phyloP scores from a whole-genome alignment of 2,888 invertebrate species.

The Lamproptera curius region DNA sequence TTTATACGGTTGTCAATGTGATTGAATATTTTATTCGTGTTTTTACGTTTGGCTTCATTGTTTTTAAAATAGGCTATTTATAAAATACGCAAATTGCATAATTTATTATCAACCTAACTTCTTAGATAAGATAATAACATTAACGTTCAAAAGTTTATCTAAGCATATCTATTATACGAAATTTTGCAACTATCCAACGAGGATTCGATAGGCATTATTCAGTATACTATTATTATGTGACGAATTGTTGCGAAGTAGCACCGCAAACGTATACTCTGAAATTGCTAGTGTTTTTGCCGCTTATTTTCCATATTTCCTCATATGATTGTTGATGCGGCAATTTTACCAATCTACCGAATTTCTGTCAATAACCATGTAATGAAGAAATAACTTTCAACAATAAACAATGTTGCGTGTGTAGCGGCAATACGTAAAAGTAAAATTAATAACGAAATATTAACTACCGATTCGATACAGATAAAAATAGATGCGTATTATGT shows the following conservation, averaged over 20 bases:
- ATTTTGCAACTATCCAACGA: too few relatives aligned
- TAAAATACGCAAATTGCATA: too few relatives aligned
- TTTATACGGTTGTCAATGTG: too few relatives aligned
- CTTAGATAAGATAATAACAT: too few relatives aligned
- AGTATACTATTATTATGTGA: too few relatives aligned
- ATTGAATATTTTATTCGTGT: too few relatives aligned
- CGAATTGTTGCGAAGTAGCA: slow-evolving; percentile 7
- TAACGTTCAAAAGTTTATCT: too few relatives aligned
- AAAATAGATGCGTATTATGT: neutral
- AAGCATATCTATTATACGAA: too few relatives aligned
- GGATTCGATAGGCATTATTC: too few relatives aligned
- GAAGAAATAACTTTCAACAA: slow-evolving; percentile 42
- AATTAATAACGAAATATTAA: slow-evolving; percentile 36
- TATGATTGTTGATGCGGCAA: slow-evolving; percentile 27
- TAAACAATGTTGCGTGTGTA: slow-evolving; percentile 43
- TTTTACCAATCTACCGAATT: slow-evolving; percentile 24
- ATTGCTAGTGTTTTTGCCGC: slow-evolving; percentile 17
- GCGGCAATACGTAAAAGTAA: slow-evolving; percentile 30
- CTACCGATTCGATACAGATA: slow-evolving; percentile 8
- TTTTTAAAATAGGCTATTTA: too few relatives aligned
- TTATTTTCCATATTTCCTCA: slow-evolving; percentile 22
- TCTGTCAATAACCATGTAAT: slow-evolving; percentile 35
- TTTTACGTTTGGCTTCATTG: too few relatives aligned
- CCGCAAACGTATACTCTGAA: slow-evolving; percentile 9
- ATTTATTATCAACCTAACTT: too few relatives aligned